Percentiles rank a stretch among this genome's conserved stretches.
These are phyloP conservation scores for Nyctibius grandis DNA, from an alignment of 2,797 vertebrate species.

Conservation along the genomic window DNA sequence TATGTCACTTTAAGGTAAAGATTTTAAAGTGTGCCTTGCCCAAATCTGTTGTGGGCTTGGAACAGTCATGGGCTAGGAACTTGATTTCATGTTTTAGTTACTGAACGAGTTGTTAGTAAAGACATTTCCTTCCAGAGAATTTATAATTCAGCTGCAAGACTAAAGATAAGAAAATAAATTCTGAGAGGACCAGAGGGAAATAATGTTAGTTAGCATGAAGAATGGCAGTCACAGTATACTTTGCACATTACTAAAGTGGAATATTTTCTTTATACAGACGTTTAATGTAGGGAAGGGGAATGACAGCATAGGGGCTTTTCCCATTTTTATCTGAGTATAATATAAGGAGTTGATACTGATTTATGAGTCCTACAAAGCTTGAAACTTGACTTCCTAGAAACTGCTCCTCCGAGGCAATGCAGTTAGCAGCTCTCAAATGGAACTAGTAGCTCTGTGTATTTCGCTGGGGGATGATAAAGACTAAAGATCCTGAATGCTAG, in stretches of 20 bases:
- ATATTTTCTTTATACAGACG: background rate
- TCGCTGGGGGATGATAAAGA: background rate
- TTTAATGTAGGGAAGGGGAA: background rate
- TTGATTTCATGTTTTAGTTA: background rate
- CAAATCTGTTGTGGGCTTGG: background rate
- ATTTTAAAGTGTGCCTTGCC: background rate
- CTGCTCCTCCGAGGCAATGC: background rate
- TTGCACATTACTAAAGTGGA: background rate
- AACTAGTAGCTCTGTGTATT: background rate
- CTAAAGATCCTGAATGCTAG: background rate
- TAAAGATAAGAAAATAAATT: constrained; percentile 6
- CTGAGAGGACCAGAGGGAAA: background rate
- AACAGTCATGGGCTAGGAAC: background rate
- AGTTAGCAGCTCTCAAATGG: background rate
- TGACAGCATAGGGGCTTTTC: background rate
- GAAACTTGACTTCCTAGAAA: background rate
- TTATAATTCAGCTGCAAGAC: background rate
- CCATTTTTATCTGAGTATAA: background rate
- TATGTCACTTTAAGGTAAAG: background rate
- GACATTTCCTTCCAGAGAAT: background rate
- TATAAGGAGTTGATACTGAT: constrained; percentile 7
- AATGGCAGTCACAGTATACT: background rate
- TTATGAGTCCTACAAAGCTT: background rate
- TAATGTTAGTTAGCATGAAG: background rate
- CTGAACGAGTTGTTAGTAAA: background rate